These are phyloP conservation scores for Tenthredo scrophulariae DNA, from an alignment of 2,888 invertebrate species.

Conservation along the genomic window DNA sequence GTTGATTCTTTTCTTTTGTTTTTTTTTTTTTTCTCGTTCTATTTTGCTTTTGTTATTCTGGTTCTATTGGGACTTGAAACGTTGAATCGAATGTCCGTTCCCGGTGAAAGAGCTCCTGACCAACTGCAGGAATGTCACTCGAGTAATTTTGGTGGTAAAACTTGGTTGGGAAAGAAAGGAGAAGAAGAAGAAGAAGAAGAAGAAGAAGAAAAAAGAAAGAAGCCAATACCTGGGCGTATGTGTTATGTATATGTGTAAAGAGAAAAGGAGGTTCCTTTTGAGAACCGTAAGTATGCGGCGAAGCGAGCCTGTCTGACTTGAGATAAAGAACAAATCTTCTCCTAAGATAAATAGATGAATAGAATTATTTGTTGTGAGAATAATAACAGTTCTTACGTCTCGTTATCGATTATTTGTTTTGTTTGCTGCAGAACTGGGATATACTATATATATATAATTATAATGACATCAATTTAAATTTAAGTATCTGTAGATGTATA, in stretches of 20 bases:
- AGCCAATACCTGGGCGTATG: neutral
- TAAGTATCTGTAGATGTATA: neutral
- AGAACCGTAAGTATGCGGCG: constrained; percentile 2
- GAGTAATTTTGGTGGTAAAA: constrained; percentile 33
- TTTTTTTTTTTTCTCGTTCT: neutral
- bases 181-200: neutral
- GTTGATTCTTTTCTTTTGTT: neutral
- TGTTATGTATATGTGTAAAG: neutral
- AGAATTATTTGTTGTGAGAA: neutral
- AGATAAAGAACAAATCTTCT: neutral
- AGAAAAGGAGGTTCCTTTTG: constrained; percentile 7
- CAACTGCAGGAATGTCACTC: constrained; percentile 22
- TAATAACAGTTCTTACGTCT: neutral
- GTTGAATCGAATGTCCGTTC: neutral
- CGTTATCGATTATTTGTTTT: neutral
- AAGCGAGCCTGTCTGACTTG: neutral
- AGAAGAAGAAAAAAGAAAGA: neutral
- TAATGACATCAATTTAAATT: neutral
- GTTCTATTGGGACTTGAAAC: neutral
- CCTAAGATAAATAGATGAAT: constrained; percentile 3
- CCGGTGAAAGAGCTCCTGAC: constrained; percentile 1
- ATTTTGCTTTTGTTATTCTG: neutral
- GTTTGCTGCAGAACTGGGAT: no score
- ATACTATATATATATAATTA: no score
- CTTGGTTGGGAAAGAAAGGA: neutral